Conservation (phyloP, 2,888 invertebrate genomes). For the Amiota minor region DNA sequence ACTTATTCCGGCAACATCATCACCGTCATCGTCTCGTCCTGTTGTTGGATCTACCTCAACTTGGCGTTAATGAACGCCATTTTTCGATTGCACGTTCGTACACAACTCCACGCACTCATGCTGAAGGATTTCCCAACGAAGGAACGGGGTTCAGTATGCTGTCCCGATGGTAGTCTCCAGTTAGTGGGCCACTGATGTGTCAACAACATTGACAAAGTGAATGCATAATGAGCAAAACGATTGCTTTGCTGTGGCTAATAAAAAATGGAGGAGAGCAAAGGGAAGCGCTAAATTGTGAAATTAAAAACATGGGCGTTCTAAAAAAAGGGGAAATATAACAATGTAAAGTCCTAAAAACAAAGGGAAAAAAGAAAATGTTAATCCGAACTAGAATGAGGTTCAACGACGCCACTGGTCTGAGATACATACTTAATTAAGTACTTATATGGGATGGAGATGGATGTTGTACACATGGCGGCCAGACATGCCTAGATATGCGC, state of each 20-base stretch:
- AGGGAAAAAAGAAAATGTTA: not conserved
- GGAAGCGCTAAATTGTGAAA: conserved; percentile 39
- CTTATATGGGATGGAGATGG: too few relatives aligned
- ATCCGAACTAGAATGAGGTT: too few relatives aligned
- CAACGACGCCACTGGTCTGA: too few relatives aligned
- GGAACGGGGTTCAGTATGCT: not conserved
- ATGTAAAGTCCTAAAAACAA: not conserved
- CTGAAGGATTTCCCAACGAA: not conserved
- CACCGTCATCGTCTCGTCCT: conserved; percentile 11
- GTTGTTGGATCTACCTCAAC: not conserved
- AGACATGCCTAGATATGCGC: conserved; percentile 23
- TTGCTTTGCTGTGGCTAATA: conserved; percentile 22
- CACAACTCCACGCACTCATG: not conserved
- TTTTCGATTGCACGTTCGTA: conserved; percentile 39
- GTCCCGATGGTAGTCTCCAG: not conserved
- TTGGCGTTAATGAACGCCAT: conserved; percentile 52
- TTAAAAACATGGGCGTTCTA: not conserved
- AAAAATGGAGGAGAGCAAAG: conserved; percentile 29
- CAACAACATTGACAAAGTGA: conserved; percentile 48
- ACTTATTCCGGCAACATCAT: not conserved
- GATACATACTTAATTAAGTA: too few relatives aligned
- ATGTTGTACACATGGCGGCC: not conserved
- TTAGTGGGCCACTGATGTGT: not conserved
- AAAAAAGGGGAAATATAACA: not conserved
- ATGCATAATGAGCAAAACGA: conserved; percentile 53